These are phyloP conservation scores for Dryobota labecula DNA, from an alignment of 2,888 invertebrate genomes.

Conservation along the genomic window DNA sequence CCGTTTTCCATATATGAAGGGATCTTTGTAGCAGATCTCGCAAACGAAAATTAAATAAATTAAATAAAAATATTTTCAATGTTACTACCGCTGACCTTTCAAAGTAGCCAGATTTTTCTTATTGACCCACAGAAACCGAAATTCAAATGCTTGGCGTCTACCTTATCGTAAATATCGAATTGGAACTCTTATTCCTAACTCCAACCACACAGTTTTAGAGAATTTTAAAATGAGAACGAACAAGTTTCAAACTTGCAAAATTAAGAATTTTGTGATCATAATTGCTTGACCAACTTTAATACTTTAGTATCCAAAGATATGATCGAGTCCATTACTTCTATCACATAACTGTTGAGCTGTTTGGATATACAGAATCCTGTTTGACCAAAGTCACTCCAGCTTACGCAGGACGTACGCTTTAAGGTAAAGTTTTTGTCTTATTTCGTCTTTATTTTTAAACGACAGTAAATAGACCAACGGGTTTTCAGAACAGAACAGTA, in stretches of 20 bases:
- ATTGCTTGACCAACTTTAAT: neutral
- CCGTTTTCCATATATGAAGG: slow-evolving; percentile 16
- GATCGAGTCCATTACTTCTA: neutral
- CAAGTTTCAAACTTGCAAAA: neutral
- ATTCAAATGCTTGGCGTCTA: slow-evolving; percentile 29
- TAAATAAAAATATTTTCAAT: slow-evolving; percentile 35
- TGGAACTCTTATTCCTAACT: neutral
- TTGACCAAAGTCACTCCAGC: neutral
- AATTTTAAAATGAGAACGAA: slow-evolving; percentile 7
- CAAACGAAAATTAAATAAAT: slow-evolving; percentile 48
- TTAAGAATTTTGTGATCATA: neutral
- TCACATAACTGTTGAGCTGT: neutral
- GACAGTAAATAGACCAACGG: neutral
- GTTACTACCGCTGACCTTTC: slow-evolving; percentile 21
- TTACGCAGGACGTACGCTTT: neutral
- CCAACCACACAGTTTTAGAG: neutral
- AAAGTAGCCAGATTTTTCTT: slow-evolving; percentile 25
- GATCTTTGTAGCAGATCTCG: slow-evolving; percentile 6
- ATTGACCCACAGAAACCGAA: slow-evolving; percentile 20
- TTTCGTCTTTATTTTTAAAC: neutral
- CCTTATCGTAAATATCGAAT: slow-evolving; percentile 23
- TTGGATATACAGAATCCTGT: neutral
- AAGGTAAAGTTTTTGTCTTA: neutral
- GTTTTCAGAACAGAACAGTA: neutral
- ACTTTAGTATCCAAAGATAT: neutral